A percentile compares a stretch with the other conserved stretches of the same genome.
phyloP scores from a whole-genome alignment of 2,888 invertebrate genomes.

The Antheraea assamensis region DNA sequence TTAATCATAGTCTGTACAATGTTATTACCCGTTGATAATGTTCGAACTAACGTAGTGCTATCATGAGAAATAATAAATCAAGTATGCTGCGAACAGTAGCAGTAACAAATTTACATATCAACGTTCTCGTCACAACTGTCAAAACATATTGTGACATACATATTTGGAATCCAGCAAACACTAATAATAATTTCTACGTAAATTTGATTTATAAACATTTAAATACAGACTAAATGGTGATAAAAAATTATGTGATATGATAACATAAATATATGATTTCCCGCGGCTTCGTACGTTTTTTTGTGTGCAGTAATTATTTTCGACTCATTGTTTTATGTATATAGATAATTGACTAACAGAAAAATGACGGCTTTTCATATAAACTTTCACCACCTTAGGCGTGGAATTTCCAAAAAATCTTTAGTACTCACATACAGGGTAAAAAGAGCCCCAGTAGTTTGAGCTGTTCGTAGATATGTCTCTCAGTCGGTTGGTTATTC shows the following conservation, averaged over 20 bases:
- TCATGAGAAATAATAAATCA: not conserved
- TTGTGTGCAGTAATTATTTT: too few species aligned
- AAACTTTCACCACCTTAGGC: too few species aligned
- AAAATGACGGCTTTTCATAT: too few species aligned
- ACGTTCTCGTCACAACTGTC: not conserved
- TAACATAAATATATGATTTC: not conserved
- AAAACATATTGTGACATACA: not conserved
- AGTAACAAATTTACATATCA: not conserved
- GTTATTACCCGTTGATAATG: not conserved
- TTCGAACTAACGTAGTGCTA: not conserved
- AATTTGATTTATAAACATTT: not conserved
- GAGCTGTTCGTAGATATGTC: too few species aligned
- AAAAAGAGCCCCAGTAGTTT: too few species aligned
- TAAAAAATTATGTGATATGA: not conserved
- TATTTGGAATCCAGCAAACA: not conserved
- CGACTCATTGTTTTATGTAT: too few species aligned
- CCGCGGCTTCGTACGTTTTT: too few species aligned
- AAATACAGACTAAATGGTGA: not conserved
- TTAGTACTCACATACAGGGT: too few species aligned
- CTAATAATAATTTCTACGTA: not conserved
- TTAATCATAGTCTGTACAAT: not conserved
- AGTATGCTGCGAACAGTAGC: not conserved
- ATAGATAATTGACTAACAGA: too few species aligned
- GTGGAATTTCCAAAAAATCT: too few species aligned
- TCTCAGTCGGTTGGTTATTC: too few species aligned